Evolutionary conservation across 2,113 vertebrate species (phyloP), one percentile per base, ranked within the genome.

Genomic region (Pseudorasbora parva): DNA sequence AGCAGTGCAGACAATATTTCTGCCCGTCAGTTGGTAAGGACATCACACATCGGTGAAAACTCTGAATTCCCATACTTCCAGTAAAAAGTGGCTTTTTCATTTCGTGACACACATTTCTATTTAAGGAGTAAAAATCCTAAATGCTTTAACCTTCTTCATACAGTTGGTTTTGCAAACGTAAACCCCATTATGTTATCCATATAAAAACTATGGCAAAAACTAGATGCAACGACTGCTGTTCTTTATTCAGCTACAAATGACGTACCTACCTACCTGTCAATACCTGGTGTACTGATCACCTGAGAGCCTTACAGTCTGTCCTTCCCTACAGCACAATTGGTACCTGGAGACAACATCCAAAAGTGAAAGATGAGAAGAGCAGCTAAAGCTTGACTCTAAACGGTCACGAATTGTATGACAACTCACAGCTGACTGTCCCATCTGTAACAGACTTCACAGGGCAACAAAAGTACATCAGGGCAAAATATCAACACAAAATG

Each of bases 291-390:
- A 87, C 85, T 86, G 82, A 86, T 87, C 86, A 87, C 83, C 82
- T 84, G 82, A 88, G 81, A 71, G 66, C 82, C 82, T 81, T 86
- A 88, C 82, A 66, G 87, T 84, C 82, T 84, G 85, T 84, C 82
- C 76, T 84, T 82, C 78, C 51, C 87, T 84, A 88, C 74, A 74
- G 84, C 87, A 84, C 74, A 84, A 51, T 72, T 84, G 82, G 87
- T 74, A 86, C 87, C 87, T 88, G 66, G 73, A 86, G 68, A 88
- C 85, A 88, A 84, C 87, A 88, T 84, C 60, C 60, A 88, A 86
- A 84, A 78, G 71, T 82, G 25, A 78, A 83, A 84, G 41, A 83
- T 88, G 66, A 84, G 66, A 25, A 68, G n/a, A 64, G 47, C 37
- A 37, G 11, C 62, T 78, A 59, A 72, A 79, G 41, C 76, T 80